Base-by-base conservation (phyloP, 1,140 invertebrate genomes). In the Triops longicaudatus region DNA sequence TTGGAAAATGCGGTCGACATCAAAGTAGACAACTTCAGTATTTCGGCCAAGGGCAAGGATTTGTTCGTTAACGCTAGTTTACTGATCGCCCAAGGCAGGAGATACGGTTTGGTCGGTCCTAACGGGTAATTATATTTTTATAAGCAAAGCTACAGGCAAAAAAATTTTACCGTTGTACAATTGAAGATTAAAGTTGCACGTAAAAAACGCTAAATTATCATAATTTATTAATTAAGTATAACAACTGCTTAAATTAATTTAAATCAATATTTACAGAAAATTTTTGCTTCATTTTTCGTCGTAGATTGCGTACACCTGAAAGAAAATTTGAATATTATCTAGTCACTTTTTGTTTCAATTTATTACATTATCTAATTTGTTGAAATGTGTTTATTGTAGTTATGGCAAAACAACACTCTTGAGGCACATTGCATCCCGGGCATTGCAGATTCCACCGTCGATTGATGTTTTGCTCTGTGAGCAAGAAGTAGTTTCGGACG, bases 351-450 rank as follows among this genome's bases (percentile, higher is more conserved):
- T 10, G 78, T 74, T 74, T 75, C 63, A 43, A 31, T 50, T 73
- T 75, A 43, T 73, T n/a, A n/a, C 43, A 72, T 63, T 41, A 43
- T n/a, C n/a, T 22, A 43, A 31, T 73, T 50, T 76, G 14, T 78
- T 73, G 78, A 78, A 12, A 76, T 73, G 73, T 76, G 77, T 81
- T 76, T 81, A 81, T 83, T 84, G 77, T 77, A 93, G 92, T 3
- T 96, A 99, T 87, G 98, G 98, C 14, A 99, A 99, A 88, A 99
- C 98, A n/a, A 99, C 98, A 0, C 83, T 99, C 17, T 85, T 99
- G 22, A 90, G 96, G 76, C 97, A 99, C 82, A 91, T 99, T 81
- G 93, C 92, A 9, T 91, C 91, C 75, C 86, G 94, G 82, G 91
- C 91, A 6, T 92, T 99, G 80, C 90, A 91, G 76, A 96, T 99